Conservation (phyloP, 1,140 invertebrate species). For the Ladona fulva region DNA sequence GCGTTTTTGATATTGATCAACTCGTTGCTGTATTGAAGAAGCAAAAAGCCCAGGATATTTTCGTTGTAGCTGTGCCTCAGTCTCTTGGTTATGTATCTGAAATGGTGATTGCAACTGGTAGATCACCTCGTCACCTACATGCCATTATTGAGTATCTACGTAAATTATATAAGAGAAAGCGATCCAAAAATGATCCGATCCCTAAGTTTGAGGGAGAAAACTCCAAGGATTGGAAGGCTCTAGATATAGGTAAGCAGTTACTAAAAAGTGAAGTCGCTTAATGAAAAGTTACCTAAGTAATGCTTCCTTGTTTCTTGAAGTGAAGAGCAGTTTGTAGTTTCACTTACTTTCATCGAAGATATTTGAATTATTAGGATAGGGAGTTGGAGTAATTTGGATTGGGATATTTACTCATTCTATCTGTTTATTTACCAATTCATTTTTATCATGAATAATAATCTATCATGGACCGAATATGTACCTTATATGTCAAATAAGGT, state of each 20-base stretch:
- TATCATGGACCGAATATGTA: too few relatives aligned
- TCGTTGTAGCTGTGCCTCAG: slow-evolving; percentile 65
- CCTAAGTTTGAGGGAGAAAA: slow-evolving; percentile 68
- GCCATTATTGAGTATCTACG: slow-evolving; percentile 68
- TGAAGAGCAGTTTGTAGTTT: too few relatives aligned
- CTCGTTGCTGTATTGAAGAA: slow-evolving; percentile 62
- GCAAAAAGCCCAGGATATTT: slow-evolving; percentile 72
- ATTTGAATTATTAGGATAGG: too few relatives aligned
- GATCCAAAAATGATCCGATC: slow-evolving; percentile 46
- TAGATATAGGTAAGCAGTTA: slow-evolving; percentile 69
- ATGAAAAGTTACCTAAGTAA: too few relatives aligned
- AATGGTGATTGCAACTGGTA: slow-evolving; percentile 66
- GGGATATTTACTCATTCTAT: too few relatives aligned
- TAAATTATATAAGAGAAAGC: slow-evolving; percentile 70
- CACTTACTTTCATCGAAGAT: too few relatives aligned
- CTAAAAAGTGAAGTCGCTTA: too few relatives aligned
- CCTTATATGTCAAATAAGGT: too few relatives aligned
- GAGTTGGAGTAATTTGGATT: too few relatives aligned
- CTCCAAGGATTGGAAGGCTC: slow-evolving; percentile 72
- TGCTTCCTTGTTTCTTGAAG: too few relatives aligned
- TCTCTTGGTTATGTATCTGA: slow-evolving; percentile 72
- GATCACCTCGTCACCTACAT: slow-evolving; percentile 61
- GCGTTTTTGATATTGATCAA: slow-evolving; percentile 82
- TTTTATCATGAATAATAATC: too few relatives aligned
- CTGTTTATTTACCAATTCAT: too few relatives aligned